A percentile compares a stretch with the other conserved stretches of the same genome.
Evolutionary conservation across 35 echinoderm and acorn worm species (phyloP).

Genomic region (Diadema setosum): DNA sequence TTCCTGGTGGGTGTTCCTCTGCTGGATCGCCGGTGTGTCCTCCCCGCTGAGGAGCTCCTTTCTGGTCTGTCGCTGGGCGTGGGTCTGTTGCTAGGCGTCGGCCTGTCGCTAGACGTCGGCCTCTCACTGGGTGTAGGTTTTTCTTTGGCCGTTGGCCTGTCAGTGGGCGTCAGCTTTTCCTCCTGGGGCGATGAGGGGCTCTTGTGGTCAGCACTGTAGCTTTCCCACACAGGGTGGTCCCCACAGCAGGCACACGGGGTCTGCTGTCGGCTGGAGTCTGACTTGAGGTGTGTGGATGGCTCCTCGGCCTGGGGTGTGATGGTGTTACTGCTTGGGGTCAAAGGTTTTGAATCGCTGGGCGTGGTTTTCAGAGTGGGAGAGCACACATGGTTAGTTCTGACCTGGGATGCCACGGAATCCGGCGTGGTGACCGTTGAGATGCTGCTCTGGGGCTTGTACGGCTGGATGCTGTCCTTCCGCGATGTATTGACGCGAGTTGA

Average conservation of each 20-base stretch:
- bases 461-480: constrained; percentile 45
- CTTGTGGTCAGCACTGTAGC: neutral
- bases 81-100: too few relatives aligned
- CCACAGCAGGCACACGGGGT: constrained; percentile 48
- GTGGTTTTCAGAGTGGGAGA: constrained; percentile 44
- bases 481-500: constrained; percentile 76
- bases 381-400: constrained; percentile 51
- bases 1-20: constrained; percentile 40
- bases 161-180: too few relatives aligned
- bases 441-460: constrained; percentile 29
- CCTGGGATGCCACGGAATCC: constrained; percentile 40
- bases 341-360: neutral
- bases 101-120: too few relatives aligned
- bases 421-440: constrained; percentile 20
- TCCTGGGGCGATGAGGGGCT: neutral
- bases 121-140: too few relatives aligned
- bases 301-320: constrained; percentile 9
- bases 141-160: too few relatives aligned
- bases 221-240: constrained; percentile 42
- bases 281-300: neutral
- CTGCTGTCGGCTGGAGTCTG: neutral
- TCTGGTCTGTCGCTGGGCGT: neutral
- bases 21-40: constrained; percentile 24
- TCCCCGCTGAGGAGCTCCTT: constrained; percentile 23
- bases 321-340: constrained; percentile 1